Evolutionary conservation across 2,113 vertebrate species (phyloP), one percentile per base, ranked within the genome.

Genomic region (Paracanthobrama guichenoti): DNA sequence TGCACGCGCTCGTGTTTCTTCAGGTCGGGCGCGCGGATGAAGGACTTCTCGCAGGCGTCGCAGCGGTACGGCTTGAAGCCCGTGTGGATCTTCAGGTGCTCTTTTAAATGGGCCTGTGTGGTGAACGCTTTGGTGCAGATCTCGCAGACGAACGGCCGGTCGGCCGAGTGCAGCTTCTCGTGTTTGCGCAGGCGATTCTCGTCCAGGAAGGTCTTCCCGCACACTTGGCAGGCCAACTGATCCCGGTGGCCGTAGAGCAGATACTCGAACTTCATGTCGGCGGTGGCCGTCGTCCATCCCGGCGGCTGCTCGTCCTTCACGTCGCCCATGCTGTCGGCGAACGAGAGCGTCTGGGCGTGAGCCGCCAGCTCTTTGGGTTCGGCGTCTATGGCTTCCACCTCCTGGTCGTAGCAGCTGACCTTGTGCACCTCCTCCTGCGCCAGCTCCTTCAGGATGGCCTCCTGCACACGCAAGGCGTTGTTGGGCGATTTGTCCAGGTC

Each of bases 41-140:
- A 99, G 26, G 98, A 98, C 79, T 99, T 99, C 6, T 97, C 98
- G 62, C 98, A 99, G 55, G 98, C 97, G 57, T 98, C 96, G 1
- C 98, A 99, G 84, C 98, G 97, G 89, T 99, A 99, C 10, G 98
- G 98, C 88, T 99, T 99, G 88, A 97, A 99, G 71, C 98, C 98
- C 0, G 97, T 97, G 92, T 99, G 98, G 92, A 99, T 99, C 93
- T 99, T 99, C 79, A 99, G 93, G 90, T 99, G 98, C 88, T 99
- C 98, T 69, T 99, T 99, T 89, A 99, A 94, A 88, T 99, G 98
- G 74, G 98, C 97, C 86, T 99, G 97, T 0, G 97, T 99, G 88
- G 98, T 99, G 91, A 99, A 99, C 39, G 97, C 98, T 92, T 99
- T 99, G 5, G 96, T 96, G 89, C 98, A 99, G 95, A 98, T 98